A percentile compares a stretch with the other conserved stretches of the same genome.
These are phyloP conservation scores for Leucania comma DNA, from an alignment of 2,888 invertebrate genomes.

Conservation along the genomic window DNA sequence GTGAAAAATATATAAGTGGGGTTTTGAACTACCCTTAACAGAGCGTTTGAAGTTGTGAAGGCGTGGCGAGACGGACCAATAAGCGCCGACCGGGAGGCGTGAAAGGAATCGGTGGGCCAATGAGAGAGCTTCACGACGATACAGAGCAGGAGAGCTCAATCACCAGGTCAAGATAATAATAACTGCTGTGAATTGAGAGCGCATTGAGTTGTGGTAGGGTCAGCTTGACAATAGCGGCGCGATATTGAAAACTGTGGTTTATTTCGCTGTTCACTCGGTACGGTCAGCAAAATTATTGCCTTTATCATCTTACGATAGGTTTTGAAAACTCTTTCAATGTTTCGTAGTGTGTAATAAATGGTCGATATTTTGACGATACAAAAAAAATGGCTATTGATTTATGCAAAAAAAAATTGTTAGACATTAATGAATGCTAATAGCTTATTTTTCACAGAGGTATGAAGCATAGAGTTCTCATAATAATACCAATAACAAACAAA, in stretches of 20 bases:
- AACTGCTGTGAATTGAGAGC: conserved; percentile 90
- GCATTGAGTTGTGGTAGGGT: conserved; percentile 89
- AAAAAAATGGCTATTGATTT: background rate
- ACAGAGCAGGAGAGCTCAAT: conserved; percentile 89
- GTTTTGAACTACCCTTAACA: conserved; percentile 87
- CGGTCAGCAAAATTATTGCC: conserved; percentile 69
- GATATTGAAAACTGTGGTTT: conserved; percentile 81
- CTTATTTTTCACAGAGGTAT: conserved; percentile 12
- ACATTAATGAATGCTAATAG: conserved; percentile 1
- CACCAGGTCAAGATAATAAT: conserved; percentile 90
- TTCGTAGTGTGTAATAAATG: background rate
- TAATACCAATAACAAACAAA: conserved; percentile 59
- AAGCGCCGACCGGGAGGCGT: conserved; percentile 81
- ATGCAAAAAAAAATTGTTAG: background rate
- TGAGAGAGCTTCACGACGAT: conserved; percentile 75
- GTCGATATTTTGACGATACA: background rate
- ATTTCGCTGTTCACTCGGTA: conserved; percentile 71
- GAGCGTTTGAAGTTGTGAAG: conserved; percentile 82
- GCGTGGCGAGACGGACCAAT: conserved; percentile 86
- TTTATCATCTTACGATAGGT: conserved; percentile 46
- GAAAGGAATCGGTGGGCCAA: conserved; percentile 80
- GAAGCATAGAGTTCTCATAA: conserved; percentile 35
- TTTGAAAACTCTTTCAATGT: conserved; percentile 30
- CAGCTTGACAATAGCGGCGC: conserved; percentile 84
- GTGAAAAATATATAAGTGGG: conserved; percentile 90